Conservation (phyloP, 1,140 invertebrate genomes). For the Drosophila elegans region DNA sequence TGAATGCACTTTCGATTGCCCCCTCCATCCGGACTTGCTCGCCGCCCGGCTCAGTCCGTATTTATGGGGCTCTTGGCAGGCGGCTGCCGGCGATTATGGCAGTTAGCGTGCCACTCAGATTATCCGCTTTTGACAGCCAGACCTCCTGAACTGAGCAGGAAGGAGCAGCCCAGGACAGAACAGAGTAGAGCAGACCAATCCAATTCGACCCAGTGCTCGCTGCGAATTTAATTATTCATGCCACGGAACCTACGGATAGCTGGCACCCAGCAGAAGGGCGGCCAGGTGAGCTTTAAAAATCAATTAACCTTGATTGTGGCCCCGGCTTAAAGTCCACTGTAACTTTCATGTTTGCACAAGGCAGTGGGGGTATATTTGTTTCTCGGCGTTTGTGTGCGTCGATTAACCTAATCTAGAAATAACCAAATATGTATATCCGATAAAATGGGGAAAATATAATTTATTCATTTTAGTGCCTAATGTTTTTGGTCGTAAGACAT, state of each 20-base stretch:
- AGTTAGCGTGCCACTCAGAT: conserved; percentile 74
- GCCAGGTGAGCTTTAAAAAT: conserved; percentile 75
- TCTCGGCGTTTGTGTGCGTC: not conserved
- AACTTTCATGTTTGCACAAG: conserved; percentile 28
- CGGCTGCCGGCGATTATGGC: conserved; percentile 71
- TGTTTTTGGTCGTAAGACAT: too few species aligned
- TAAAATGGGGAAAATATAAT: not conserved
- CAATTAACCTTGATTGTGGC: conserved; percentile 84
- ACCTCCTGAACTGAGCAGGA: conserved; percentile 7
- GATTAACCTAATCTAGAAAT: not conserved
- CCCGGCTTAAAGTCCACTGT: conserved; percentile 37
- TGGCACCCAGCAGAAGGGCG: conserved; percentile 13
- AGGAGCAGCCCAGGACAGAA: not conserved
- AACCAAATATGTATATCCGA: not conserved
- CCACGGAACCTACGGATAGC: conserved; percentile 23
- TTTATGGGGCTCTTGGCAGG: conserved; percentile 39
- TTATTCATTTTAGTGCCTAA: not conserved
- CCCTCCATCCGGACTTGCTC: conserved; percentile 3
- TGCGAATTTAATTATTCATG: conserved; percentile 75
- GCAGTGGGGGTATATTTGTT: conserved; percentile 3
- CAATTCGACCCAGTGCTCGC: conserved; percentile 30
- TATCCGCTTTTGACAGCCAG: conserved; percentile 70
- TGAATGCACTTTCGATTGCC: conserved; percentile 77
- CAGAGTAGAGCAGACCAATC: conserved; percentile 10
- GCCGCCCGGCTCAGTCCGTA: conserved; percentile 31